Percentiles rank a stretch among this genome's conserved stretches.
Conservation (phyloP, 2,113 vertebrate genomes). For the Eolophus roseicapilla region DNA sequence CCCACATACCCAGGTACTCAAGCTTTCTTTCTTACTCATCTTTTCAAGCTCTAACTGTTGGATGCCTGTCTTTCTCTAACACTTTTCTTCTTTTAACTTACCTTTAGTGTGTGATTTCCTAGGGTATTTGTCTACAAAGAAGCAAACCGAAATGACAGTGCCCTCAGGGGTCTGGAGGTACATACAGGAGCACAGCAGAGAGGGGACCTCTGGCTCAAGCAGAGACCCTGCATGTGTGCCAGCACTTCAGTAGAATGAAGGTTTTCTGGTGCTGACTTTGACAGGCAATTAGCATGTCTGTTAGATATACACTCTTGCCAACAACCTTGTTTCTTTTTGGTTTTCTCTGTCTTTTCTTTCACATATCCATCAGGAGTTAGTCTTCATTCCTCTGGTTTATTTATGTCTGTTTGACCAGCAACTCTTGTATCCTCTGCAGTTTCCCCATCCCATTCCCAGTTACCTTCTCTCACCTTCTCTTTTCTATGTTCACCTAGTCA, state of each 20-base stretch:
- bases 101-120: background rate
- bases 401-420: background rate
- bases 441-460: background rate
- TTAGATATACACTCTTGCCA: background rate
- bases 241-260: background rate
- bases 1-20: background rate
- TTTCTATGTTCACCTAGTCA: background rate
- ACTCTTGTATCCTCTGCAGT: background rate
- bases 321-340: background rate
- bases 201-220: background rate
- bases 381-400: background rate
- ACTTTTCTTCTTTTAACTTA: background rate
- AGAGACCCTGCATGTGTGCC: background rate
- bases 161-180: background rate
- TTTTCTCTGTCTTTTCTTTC: background rate
- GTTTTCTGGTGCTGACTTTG: background rate
- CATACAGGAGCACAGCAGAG: background rate
- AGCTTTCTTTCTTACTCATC: background rate
- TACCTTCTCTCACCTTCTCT: background rate
- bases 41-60: background rate
- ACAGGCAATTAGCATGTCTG: background rate
- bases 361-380: background rate
- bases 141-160: background rate
- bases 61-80: background rate
- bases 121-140: background rate